Evolutionary conservation across 1,140 invertebrate genomes (phyloP).

Genomic region (Drosophila pseudoananassae): DNA sequence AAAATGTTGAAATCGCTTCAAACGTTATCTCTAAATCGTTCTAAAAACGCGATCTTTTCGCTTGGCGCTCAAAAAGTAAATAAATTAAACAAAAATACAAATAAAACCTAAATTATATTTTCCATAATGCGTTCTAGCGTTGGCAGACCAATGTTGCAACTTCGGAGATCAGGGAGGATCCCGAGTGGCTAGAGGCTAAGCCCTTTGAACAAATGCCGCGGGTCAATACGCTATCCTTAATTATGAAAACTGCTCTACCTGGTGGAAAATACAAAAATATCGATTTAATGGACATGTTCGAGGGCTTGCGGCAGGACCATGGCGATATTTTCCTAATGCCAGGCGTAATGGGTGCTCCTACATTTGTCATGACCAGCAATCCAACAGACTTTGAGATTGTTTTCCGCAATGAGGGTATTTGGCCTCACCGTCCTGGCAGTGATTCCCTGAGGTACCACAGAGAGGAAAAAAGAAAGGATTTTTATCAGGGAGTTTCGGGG

Average conservation of each 20-base stretch:
- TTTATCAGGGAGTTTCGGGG: slow-evolving; percentile 56
- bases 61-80: not conserved
- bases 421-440: slow-evolving; percentile 59
- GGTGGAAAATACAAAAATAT: slow-evolving; percentile 56
- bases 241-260: slow-evolving; percentile 31
- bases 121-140: slow-evolving; percentile 23
- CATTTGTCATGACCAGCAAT: slow-evolving; percentile 49
- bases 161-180: slow-evolving; percentile 2
- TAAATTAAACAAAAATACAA: not conserved
- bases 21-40: not conserved
- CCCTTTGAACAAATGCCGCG: slow-evolving; percentile 59
- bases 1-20: not conserved
- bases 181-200: slow-evolving; percentile 53
- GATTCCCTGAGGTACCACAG: slow-evolving; percentile 49
- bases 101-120: slow-evolving; percentile 1
- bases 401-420: slow-evolving; percentile 59
- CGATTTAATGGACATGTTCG: slow-evolving; percentile 27
- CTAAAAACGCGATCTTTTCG: not conserved
- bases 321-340: slow-evolving; percentile 47
- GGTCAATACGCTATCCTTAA: slow-evolving; percentile 12
- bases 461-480: slow-evolving; percentile 39
- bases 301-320: slow-evolving; percentile 32
- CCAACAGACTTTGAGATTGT: slow-evolving; percentile 63
- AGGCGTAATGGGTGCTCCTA: slow-evolving; percentile 24
- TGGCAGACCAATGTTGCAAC: slow-evolving; percentile 39